phyloP scores from a whole-genome alignment of 2,888 invertebrate genomes.

The Leptinotarsa tumamoca region DNA sequence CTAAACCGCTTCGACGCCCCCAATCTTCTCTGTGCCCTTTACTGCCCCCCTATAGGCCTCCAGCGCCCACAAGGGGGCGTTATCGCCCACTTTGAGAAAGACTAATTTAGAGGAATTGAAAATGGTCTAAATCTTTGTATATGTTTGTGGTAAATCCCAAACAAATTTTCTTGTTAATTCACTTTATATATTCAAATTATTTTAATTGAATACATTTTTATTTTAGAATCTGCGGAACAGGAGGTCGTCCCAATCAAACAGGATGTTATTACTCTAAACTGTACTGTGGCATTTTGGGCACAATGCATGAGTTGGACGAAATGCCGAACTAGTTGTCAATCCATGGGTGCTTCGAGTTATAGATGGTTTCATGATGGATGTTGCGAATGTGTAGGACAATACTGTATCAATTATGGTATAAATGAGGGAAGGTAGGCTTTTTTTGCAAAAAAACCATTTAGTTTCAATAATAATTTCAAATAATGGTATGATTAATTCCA shows the following conservation, averaged over 20 bases:
- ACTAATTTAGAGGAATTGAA: no score
- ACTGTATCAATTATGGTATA: slow-evolving; percentile 90
- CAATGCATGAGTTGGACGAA: slow-evolving; percentile 91
- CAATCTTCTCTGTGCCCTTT: no score
- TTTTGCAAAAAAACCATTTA: background rate
- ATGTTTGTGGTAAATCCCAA: background rate
- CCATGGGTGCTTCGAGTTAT: slow-evolving; percentile 86
- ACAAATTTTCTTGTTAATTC: background rate
- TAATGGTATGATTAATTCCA: background rate
- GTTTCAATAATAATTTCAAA: no score
- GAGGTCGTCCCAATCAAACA: slow-evolving; percentile 69
- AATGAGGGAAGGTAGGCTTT: slow-evolving; percentile 80
- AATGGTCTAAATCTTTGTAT: no score
- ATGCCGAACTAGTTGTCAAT: slow-evolving; percentile 84
- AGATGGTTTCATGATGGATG: slow-evolving; percentile 97
- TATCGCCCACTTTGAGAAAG: no score
- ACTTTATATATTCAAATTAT: slow-evolving; percentile 3
- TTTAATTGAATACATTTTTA: background rate
- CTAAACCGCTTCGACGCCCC: no score
- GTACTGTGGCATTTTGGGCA: slow-evolving; percentile 92
- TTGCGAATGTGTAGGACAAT: slow-evolving; percentile 91
- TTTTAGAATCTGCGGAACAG: slow-evolving; percentile 75
- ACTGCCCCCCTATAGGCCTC: no score
- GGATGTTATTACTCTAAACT: slow-evolving; percentile 79
- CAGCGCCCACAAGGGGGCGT: no score